Percentiles rank a stretch among this genome's conserved stretches.
Evolutionary conservation across 2,888 invertebrate genomes (phyloP).

Genomic region (Chrysolina americana): DNA sequence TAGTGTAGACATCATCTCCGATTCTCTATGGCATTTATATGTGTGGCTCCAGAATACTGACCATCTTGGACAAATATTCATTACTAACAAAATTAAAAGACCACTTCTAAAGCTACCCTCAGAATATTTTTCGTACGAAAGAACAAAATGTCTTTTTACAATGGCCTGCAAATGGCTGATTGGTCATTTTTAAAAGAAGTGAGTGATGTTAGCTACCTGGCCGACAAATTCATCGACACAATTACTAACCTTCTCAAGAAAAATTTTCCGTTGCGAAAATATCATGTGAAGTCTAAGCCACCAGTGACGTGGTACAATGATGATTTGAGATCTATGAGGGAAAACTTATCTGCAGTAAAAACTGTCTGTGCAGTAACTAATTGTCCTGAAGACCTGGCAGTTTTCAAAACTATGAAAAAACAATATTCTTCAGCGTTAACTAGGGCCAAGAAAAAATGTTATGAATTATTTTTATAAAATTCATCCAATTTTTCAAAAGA

Average conservation of each 20-base stretch:
- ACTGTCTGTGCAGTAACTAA: too few relatives aligned
- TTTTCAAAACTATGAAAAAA: too few relatives aligned
- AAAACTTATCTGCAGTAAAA: too few relatives aligned
- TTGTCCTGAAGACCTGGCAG: too few relatives aligned
- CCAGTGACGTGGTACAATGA: not conserved
- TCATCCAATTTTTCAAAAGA: too few relatives aligned
- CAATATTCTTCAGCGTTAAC: too few relatives aligned
- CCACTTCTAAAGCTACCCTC: not conserved
- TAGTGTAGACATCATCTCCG: too few relatives aligned
- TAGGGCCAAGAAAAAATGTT: too few relatives aligned
- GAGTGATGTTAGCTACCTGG: not conserved
- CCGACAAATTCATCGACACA: not conserved
- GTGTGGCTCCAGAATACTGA: too few relatives aligned
- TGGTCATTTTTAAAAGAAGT: not conserved
- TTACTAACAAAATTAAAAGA: constrained; percentile 1
- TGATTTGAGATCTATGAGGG: too few relatives aligned
- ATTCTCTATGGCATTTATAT: too few relatives aligned
- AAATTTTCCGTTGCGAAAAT: not conserved
- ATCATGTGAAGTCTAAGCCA: constrained; percentile 5
- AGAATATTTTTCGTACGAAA: not conserved
- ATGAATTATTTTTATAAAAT: too few relatives aligned
- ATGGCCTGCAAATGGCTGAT: not conserved
- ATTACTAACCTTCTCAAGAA: constrained; percentile 2
- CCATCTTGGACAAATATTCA: constrained; percentile 2
- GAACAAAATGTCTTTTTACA: not conserved